phyloP scores from a whole-genome alignment of 2,113 vertebrate genomes.

The Phylloscopus trochilus region DNA sequence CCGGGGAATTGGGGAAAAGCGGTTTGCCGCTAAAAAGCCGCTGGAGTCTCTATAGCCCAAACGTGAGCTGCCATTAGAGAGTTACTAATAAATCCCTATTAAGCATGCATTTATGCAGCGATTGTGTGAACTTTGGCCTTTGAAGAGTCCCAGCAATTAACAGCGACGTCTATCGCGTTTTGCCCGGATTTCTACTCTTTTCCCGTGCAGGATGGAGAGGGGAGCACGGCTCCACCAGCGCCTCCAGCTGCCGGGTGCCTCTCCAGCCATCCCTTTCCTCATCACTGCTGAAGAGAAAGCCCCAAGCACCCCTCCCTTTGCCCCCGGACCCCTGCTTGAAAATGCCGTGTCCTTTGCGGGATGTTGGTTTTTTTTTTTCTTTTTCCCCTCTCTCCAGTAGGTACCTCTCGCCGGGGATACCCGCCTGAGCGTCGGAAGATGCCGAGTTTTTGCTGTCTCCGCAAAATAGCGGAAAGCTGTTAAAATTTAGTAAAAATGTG shows the following conservation, averaged over 20 bases:
- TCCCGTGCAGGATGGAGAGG: not conserved
- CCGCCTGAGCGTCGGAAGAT: not conserved
- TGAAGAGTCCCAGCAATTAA: constrained; percentile 72
- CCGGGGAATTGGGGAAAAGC: not conserved
- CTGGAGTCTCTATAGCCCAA: not conserved
- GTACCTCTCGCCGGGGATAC: not conserved
- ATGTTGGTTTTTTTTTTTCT: too few species aligned
- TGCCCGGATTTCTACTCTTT: not conserved
- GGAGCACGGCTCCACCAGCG: not conserved
- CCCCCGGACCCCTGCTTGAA: not conserved
- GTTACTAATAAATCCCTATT: constrained; percentile 68
- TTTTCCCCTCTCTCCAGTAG: not conserved
- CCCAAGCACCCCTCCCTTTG: not conserved
- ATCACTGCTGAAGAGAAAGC: not conserved
- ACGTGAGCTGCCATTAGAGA: constrained; percentile 68
- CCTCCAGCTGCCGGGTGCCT: not conserved
- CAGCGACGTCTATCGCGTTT: constrained; percentile 32
- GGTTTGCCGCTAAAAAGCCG: not conserved
- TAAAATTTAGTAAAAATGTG: constrained; percentile 48
- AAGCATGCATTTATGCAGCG: constrained; percentile 75
- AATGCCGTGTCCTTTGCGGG: not conserved
- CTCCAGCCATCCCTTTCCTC: not conserved
- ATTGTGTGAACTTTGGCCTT: constrained; percentile 75
- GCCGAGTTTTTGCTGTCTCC: not conserved
- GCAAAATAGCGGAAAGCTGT: constrained; percentile 5